Base-by-base conservation (phyloP, 1,140 invertebrate species). In the Papilio glaucus region DNA sequence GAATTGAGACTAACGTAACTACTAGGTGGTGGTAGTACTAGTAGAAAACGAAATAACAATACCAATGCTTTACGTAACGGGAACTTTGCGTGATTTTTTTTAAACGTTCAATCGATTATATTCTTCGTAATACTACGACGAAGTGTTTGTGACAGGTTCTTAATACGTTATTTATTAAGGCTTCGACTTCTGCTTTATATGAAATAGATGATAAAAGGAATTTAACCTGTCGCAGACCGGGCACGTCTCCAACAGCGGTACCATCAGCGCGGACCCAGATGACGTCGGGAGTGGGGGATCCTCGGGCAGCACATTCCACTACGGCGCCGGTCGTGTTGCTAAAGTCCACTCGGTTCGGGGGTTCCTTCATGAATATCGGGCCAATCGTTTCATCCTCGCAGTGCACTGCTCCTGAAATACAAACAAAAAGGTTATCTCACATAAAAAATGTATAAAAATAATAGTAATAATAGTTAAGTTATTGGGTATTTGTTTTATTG, bases 261-360 rank as follows among this genome's bases (percentile, higher is more conserved):
- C 98, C 98, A 93, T 98, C 97, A 78, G 95, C 94, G 81, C 97
- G 95, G 39, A 98, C 95, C 98, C 98, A 99, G 77, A 98, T 97
- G 78, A 99, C 97, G 88, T 97, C 96, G 39, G 98, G 98, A 78
- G 97, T 95, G 10, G 98, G 98, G 78, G 96, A 96, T 78, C 98
- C 98, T 87, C 96, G 95, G 0, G 98, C 97, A 80, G 97, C 96
- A 90, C 98, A 99, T 90, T 98, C 97, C 57, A 99, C 97, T 76
- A 97, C 96, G 71, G 97, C 97, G 80, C 98, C 98, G 33, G 97
- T 98, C 61, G 97, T 98, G 90, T 99, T 99, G 73, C 97, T 98
- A 92, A 99, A 99, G 88, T 98, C 97, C 49, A 99, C 95, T 79
- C 97, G 95, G 89, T 97, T 97, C 74, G 97, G 97, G 21, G 98